Evolutionary conservation across 2,888 invertebrate genomes (phyloP).

Genomic region (Acronicta psi): DNA sequence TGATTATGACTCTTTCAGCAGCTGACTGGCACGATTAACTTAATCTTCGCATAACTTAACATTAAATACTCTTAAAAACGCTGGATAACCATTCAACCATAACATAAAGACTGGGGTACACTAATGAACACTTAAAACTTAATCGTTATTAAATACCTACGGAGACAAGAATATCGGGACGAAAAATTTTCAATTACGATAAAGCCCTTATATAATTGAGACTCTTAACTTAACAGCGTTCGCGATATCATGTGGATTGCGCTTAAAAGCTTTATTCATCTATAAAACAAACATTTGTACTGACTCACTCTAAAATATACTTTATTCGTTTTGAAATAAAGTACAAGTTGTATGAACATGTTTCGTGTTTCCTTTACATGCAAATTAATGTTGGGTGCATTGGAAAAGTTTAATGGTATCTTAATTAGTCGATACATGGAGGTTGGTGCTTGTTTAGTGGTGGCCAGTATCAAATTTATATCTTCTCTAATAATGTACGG

Average conservation of each 20-base stretch:
- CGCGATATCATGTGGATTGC: slow-evolving; percentile 53
- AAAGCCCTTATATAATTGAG: slow-evolving; percentile 59
- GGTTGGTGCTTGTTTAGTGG: slow-evolving; percentile 44
- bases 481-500: slow-evolving; percentile 30
- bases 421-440: slow-evolving; percentile 56
- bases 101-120: slow-evolving; percentile 39
- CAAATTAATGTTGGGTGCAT: slow-evolving; percentile 56
- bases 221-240: slow-evolving; percentile 54
- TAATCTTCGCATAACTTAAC: slow-evolving; percentile 29
- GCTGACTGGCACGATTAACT: slow-evolving; percentile 15
- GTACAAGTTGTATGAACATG: slow-evolving; percentile 21
- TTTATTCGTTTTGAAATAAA: slow-evolving; percentile 17
- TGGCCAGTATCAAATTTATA: slow-evolving; percentile 44
- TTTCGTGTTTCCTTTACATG: slow-evolving; percentile 42
- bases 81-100: slow-evolving; percentile 30
- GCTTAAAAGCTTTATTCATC: slow-evolving; percentile 57
- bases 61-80: slow-evolving; percentile 38
- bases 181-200: slow-evolving; percentile 58
- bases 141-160: slow-evolving; percentile 55
- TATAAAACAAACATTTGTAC: slow-evolving; percentile 29
- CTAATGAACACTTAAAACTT: slow-evolving; percentile 60
- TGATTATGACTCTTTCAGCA: slow-evolving; percentile 16
- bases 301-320: slow-evolving; percentile 22
- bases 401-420: slow-evolving; percentile 54
- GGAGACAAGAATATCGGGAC: slow-evolving; percentile 48